Evolutionary conservation across 2,113 vertebrate species (phyloP), one percentile per base, ranked within the genome.

Genomic region (Castor canadensis): DNA sequence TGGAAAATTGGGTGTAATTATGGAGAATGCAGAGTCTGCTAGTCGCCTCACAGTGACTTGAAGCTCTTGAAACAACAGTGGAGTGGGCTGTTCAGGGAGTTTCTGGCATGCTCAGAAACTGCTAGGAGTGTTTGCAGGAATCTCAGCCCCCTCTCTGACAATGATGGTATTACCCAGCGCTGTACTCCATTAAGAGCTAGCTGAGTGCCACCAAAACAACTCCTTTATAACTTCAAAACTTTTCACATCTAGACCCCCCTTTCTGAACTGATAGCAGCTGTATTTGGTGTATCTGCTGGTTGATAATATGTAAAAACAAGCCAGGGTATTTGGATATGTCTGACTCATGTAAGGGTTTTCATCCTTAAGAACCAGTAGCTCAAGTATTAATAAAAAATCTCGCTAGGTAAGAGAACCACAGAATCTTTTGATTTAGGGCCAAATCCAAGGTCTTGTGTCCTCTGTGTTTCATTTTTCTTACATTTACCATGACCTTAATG

Each of bases 1-100:
- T 99, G 98, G 98, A 98, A 99, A 99, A 99, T 98, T 99, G 98
- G 98, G 98, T 97, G 96, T 98, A 99, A 99, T 99, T 99, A 98
- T 97, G 97, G 98, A 98, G 98, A 99, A 98, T 98, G 97, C 97
- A 98, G 98, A 98, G 97, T 98, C 98, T 98, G 98, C 98, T 98
- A 98, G 98, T 97, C 98, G 98, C 98, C 98, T 98, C 0, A 9
- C 76, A 69, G 98, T 98, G 98, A 98, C 98, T 98, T 97, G 97
- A 98, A 98, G 98, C 87, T 98, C 98, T 96, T 94, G 92, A 90
- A 98, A 98, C 98, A 98, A 97, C 96, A 97, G 96, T 84, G 96
- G 97, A 97, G 96, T 97, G 94, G 97, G 95, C 94, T 98, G 93
- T 10, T 86, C 92, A 76, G 94, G 38, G 88, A 85, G 87, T 88